Base-by-base conservation (phyloP, 1,140 invertebrate genomes). In the Apolygus lucorum region DNA sequence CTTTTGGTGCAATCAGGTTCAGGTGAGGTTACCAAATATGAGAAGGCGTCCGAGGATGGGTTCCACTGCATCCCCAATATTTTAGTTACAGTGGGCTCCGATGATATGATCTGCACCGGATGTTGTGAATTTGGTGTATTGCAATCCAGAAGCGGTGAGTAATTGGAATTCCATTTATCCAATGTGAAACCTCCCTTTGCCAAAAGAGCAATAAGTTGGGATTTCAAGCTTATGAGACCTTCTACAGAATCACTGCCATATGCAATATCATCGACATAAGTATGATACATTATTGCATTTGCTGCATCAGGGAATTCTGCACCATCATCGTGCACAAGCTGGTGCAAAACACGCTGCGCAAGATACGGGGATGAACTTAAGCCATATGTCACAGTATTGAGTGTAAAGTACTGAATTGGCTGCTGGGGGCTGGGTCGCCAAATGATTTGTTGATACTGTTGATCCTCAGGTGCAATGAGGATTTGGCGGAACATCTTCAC, bases 401-500 rank as follows among this genome's bases (percentile, higher is more conserved):
- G 52, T 52, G 74, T 28, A 70, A 73, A 80, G 21, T 64, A 68
- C 52, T 74, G 59, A 25, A 77, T 49, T 1, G 21, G 54, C 0
- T 74, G 65, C 14, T 21, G 27, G 22, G 62, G 62, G 62, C 27
- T 2, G 26, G 26, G 17, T 63, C 74, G 63, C 72, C 76, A 77
- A 8, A 78, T 34, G 27, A 73, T 70, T 65, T 75, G 11, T 70
- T 75, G 64, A 54, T 29, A 67, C 21, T 27, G 8, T 76, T 62
- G 1, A 70, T n/a, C n/a, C n/a, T n/a, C n/a, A n/a, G n/a, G n/a
- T n/a, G n/a, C n/a, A n/a, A n/a, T n/a, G n/a, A n/a, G 25, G 2
- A 80, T 74, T 71, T 79, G 76, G 1, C 78, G 68, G 59, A 78
- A 82, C 75, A 80, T 80, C 70, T 80, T 78, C 21, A 72, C 72